A percentile compares a stretch with the other conserved stretches of the same genome.
phyloP scores from a whole-genome alignment of 2,113 vertebrate species.

The Alligator sinensis region DNA sequence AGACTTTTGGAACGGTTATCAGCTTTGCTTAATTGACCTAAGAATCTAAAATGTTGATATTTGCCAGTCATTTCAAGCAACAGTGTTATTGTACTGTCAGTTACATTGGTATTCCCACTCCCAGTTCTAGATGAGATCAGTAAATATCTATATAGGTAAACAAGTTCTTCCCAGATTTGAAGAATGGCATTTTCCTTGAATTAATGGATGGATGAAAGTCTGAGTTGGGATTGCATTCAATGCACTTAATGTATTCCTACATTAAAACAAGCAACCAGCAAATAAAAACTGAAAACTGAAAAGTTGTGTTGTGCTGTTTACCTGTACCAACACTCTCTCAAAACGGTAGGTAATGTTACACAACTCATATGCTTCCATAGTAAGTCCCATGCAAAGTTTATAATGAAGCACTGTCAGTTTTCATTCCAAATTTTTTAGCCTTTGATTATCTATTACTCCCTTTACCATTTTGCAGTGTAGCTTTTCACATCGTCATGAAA shows the following conservation, averaged over 20 bases:
- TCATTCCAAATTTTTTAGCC: not conserved
- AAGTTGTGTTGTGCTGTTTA: not conserved
- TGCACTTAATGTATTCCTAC: not conserved
- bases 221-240: not conserved
- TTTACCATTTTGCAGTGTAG: constrained; percentile 22
- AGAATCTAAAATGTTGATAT: not conserved
- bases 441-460: not conserved
- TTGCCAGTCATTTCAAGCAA: not conserved
- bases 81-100: not conserved
- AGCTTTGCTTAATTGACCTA: not conserved
- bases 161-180: not conserved
- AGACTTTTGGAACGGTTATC: not conserved
- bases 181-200: not conserved
- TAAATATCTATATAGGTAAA: not conserved
- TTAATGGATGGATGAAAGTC: not conserved
- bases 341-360: not conserved
- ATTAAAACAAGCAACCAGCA: not conserved
- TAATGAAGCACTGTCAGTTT: not conserved
- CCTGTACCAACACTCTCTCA: not conserved
- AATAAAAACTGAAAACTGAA: not conserved
- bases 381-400: not conserved
- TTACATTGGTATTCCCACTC: not conserved
- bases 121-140: not conserved
- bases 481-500: constrained; percentile 33
- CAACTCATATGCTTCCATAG: not conserved